Evolutionary conservation across 1,140 invertebrate species (phyloP).

Genomic region (Aphaenogaster rudis): DNA sequence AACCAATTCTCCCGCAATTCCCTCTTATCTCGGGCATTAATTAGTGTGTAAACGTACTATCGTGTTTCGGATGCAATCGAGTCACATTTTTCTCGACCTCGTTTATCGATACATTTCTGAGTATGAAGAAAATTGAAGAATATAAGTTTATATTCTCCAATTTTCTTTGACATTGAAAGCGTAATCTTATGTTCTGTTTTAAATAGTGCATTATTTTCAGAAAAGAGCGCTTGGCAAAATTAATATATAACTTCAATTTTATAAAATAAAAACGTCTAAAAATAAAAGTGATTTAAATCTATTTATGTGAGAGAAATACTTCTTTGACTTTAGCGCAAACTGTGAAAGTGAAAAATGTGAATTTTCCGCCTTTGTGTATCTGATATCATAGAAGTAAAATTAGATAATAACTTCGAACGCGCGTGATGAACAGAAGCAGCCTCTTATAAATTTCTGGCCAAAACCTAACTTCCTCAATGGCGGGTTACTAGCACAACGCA

Average conservation of each 20-base stretch:
- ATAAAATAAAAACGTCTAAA: neutral
- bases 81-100: constrained; percentile 62
- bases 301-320: neutral
- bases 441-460: constrained; percentile 51
- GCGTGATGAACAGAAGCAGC: constrained; percentile 25
- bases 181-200: neutral
- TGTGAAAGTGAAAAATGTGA: neutral
- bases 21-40: constrained; percentile 73
- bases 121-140: neutral
- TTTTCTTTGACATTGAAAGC: constrained; percentile 19
- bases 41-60: constrained; percentile 69
- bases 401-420: constrained; percentile 16
- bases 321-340: neutral
- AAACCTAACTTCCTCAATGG: constrained; percentile 53
- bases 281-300: constrained; percentile 9
- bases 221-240: neutral
- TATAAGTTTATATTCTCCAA: neutral
- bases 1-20: constrained; percentile 69
- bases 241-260: neutral
- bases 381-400: constrained; percentile 15
- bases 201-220: neutral
- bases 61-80: constrained; percentile 62
- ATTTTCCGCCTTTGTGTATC: neutral
- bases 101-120: constrained; percentile 45
- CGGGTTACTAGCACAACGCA: constrained; percentile 58